Evolutionary conservation across 2,797 vertebrate genomes (phyloP).

Genomic region (Hemibagrus guttatus): DNA sequence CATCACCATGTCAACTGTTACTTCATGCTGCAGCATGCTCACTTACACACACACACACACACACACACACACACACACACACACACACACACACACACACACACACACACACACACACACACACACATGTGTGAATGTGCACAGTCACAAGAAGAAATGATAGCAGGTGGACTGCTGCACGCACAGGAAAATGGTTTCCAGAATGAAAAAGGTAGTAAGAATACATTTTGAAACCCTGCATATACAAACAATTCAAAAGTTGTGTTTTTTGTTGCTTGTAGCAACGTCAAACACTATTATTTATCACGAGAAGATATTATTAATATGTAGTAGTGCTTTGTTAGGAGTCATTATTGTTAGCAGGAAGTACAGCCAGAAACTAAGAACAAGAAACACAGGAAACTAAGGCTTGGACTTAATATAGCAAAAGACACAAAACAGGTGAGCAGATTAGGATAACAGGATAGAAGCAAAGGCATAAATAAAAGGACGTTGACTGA

Average conservation of each 20-base stretch:
- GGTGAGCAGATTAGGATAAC: not conserved
- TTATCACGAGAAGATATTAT: not conserved
- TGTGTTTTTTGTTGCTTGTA: not conserved
- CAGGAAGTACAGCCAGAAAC: not conserved
- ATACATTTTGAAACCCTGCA: not conserved
- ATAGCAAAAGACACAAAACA: not conserved
- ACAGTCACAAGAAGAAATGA: not conserved
- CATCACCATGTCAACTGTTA: conserved; percentile 35
- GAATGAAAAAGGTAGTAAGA: not conserved
- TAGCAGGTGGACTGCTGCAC: not conserved
- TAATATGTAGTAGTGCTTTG: not conserved
- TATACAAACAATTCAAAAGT: not conserved
- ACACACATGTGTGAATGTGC: not conserved
- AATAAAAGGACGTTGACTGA: not conserved
- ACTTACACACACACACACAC: not conserved
- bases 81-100: conserved; percentile 1
- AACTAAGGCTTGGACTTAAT: not conserved
- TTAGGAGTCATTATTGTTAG: too few relatives aligned
- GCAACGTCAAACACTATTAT: not conserved
- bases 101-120: not conserved
- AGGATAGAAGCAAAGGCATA: not conserved
- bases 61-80: not conserved
- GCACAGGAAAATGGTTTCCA: not conserved
- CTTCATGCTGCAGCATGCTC: conserved; percentile 15
- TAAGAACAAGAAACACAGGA: not conserved